Percentiles rank a stretch among this genome's conserved stretches.
phyloP scores from a whole-genome alignment of 2,797 vertebrate genomes.

The Artibeus jamaicensis region DNA sequence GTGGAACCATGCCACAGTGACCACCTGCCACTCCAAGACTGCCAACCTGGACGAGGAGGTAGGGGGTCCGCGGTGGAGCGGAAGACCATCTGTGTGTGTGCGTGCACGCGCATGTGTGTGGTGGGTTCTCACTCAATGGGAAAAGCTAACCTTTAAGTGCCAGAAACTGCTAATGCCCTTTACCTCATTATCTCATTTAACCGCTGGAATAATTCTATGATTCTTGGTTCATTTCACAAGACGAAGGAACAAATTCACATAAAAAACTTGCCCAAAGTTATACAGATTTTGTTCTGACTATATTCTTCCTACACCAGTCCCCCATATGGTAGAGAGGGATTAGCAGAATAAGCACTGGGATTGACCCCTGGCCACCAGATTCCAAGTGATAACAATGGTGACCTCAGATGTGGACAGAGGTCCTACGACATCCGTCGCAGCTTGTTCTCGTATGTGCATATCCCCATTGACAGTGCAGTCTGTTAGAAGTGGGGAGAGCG shows the following conservation, averaged over 20 bases:
- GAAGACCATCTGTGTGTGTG: background rate
- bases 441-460: background rate
- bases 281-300: background rate
- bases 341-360: background rate
- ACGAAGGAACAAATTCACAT: background rate
- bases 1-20: slow-evolving; percentile 97
- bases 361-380: background rate
- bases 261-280: background rate
- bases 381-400: background rate
- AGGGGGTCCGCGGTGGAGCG: background rate
- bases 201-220: background rate
- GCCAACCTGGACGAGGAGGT: slow-evolving; percentile 91
- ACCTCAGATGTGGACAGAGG: background rate
- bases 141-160: background rate
- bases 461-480: background rate
- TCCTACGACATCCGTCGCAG: background rate
- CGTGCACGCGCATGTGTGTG: accelerated
- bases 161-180: background rate
- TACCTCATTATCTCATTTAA: background rate
- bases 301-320: background rate
- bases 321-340: background rate
- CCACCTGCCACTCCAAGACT: slow-evolving; percentile 97
- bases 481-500: background rate
- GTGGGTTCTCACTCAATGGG: background rate
- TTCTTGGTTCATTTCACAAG: background rate